phyloP scores from a whole-genome alignment of 2,888 invertebrate species.

The Lamellibrachia columna region DNA sequence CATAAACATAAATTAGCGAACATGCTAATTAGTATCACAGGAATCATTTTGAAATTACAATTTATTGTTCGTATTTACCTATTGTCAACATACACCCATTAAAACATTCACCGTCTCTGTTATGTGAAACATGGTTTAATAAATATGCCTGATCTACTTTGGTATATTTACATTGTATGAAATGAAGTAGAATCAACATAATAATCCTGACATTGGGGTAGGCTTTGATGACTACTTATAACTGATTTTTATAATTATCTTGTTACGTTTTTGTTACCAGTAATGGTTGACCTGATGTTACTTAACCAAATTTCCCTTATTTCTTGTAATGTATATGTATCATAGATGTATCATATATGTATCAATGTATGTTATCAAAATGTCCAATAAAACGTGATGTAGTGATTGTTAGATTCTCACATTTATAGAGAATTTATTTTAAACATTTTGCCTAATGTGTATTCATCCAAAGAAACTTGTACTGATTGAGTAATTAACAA shows the following conservation, averaged over 20 bases:
- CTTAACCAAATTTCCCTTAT: background rate
- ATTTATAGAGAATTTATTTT: background rate
- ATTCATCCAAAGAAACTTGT: slow-evolving; percentile 1
- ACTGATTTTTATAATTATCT: too few species aligned
- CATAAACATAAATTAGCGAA: background rate
- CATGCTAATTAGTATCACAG: background rate
- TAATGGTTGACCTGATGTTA: background rate
- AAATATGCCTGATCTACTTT: background rate
- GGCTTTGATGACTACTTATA: too few species aligned
- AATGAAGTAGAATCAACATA: background rate
- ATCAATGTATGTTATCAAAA: background rate
- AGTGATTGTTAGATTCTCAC: background rate
- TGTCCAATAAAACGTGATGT: background rate
- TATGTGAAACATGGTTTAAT: background rate
- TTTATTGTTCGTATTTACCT: background rate
- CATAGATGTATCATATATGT: too few species aligned
- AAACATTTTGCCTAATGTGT: background rate
- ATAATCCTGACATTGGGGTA: background rate
- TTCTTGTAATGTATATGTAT: background rate
- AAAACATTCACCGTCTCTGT: background rate
- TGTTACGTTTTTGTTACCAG: too few species aligned
- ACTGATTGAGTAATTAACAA: background rate
- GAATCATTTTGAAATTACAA: background rate
- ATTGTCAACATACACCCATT: background rate
- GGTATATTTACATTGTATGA: background rate